Conservation (phyloP, 2,113 vertebrate genomes). For the Otus sunia region DNA sequence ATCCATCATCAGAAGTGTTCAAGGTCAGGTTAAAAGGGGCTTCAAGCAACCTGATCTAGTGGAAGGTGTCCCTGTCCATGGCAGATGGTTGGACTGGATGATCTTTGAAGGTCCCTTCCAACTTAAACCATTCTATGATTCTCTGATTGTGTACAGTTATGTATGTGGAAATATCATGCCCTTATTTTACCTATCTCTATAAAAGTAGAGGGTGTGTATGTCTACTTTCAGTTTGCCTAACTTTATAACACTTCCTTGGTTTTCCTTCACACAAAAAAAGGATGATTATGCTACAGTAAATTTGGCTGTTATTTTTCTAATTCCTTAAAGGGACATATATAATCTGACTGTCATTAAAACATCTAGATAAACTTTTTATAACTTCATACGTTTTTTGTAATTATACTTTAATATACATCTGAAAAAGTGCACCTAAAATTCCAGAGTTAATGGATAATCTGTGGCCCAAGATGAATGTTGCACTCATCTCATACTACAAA, state of each 20-base stretch:
- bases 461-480: not conserved
- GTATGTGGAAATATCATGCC: no score
- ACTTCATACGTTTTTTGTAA: not conserved
- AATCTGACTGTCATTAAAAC: not conserved
- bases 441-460: not conserved
- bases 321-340: not conserved
- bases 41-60: rapidly evolving
- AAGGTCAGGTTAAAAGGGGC: rapidly evolving
- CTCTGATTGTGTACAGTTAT: not conserved
- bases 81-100: not conserved
- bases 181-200: not conserved
- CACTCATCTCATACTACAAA: not conserved
- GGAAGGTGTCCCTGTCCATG: not conserved
- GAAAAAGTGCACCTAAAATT: not conserved
- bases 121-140: not conserved
- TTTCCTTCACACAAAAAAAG: not conserved
- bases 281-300: not conserved
- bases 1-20: not conserved
- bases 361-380: not conserved
- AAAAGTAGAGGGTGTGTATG: not conserved
- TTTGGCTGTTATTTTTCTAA: not conserved
- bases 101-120: not conserved
- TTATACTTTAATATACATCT: not conserved
- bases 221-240: not conserved
- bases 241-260: not conserved